Evolutionary conservation across 2,888 invertebrate species (phyloP).

Genomic region (Smittia sp.): DNA sequence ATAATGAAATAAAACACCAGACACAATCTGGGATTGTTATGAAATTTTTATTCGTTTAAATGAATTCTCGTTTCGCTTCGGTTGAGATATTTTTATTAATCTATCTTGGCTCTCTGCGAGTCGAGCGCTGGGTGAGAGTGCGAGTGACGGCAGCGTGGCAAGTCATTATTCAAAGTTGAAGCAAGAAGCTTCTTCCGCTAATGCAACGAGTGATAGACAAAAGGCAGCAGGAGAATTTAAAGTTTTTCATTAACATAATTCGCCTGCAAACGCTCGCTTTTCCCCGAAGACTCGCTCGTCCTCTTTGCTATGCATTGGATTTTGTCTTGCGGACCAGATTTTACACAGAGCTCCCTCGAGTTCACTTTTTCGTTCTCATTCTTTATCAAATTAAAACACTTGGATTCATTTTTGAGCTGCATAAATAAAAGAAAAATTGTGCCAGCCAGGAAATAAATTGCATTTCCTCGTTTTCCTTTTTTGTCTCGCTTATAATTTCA

Average conservation of each 20-base stretch:
- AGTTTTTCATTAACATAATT: slow-evolving; percentile 14
- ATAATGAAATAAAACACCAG: slow-evolving; percentile 15
- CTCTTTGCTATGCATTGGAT: slow-evolving; percentile 14
- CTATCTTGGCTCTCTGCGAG: not conserved
- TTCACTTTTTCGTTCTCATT: not conserved
- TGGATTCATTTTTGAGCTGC: slow-evolving; percentile 19
- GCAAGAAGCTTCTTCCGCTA: not conserved
- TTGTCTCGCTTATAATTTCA: slow-evolving; percentile 6
- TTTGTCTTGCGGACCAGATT: slow-evolving; percentile 10
- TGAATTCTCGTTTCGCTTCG: not conserved
- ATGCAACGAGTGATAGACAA: not conserved
- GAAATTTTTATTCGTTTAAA: slow-evolving; percentile 22
- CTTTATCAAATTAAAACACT: slow-evolving; percentile 30
- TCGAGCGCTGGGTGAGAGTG: not conserved
- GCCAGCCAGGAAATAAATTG: slow-evolving; percentile 35
- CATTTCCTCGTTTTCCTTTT: slow-evolving; percentile 17
- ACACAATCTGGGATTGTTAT: slow-evolving; percentile 18
- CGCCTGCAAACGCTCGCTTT: not conserved
- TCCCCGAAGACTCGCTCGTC: not conserved
- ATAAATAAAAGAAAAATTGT: slow-evolving; percentile 22
- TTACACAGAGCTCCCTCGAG: not conserved
- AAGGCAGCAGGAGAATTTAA: not conserved
- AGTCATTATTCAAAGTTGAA: not conserved
- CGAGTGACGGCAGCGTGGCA: not conserved
- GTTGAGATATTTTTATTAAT: slow-evolving; percentile 5